Base-by-base conservation (phyloP, 2,113 vertebrate species). In the Gymnorhina tibicen region DNA sequence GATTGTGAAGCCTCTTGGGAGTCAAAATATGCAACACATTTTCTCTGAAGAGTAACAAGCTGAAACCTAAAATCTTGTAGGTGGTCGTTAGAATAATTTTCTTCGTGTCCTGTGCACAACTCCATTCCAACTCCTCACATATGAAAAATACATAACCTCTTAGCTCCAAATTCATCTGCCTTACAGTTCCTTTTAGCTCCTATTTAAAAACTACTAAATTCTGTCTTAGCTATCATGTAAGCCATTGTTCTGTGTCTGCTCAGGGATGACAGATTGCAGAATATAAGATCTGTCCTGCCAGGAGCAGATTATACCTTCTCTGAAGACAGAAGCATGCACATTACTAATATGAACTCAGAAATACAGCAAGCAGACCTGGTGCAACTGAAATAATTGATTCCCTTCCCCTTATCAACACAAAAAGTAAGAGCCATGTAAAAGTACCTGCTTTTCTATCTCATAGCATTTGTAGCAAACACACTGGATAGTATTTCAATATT, bases 131-230 rank as follows among this genome's bases (percentile, higher is more conserved):
- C 78, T 91, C 52, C 44, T 56, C 27, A 67, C 32, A 32, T 81
- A 89, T 27, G 52, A 92, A 95, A 96, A 95, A 93, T 56, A 84
- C 52, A 93, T 70, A 81, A 74, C 52, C 42, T 74, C 42, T 79
- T 35, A 72, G 33, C 37, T 93, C 75, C 21, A 53, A 91, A 95
- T 91, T 85, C 16, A 59, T 13, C 18, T 62, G 47, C 62, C 42
- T 86, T 27, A 72, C 16, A 78, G 50, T 9, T 91, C 39, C 47
- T 89, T 78, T 83, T 33, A 86, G 27, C 30, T 93, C 27, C 52
- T 64, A 27, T 44, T 85, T 74, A 52, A 91, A 92, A 89, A 52
- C 28, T n/a, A 69, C 75, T 67, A 59, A 81, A 88, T 70, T 50
- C 64, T 72, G 21, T 7, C 67, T 66, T 59, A 73, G 62, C 28